Evolutionary conservation across 35 echinoderm and acorn worm species (phyloP), one percentile per base, ranked within the genome.

Genomic region (Apostichopus japonicus): DNA sequence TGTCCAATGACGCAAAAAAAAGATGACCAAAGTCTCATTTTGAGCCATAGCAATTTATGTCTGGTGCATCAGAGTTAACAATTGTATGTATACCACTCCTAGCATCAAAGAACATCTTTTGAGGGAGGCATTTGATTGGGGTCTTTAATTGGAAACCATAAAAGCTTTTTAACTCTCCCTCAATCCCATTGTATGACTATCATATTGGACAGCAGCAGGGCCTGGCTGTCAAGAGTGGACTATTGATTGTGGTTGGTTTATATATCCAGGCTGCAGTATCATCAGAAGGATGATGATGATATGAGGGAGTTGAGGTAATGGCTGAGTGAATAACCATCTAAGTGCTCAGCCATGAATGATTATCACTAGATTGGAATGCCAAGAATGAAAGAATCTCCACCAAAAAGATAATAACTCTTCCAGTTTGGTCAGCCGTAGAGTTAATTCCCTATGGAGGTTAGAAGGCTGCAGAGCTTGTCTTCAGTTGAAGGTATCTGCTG

Each of bases 281-380:
- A 6, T 75, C 71, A 7, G 71, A n/a, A 14, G n/a, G 71, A 75
- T 24, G 71, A 75, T n/a, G 71, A 23, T 7, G 17, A 19, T 19
- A 67, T 44, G 33, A 44, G 33, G 33, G 33, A 44, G 2, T 44
- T 44, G 33, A 44, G 33, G 71, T 75, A 75, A 75, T 75, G 71
- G 71, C 21, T 75, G 71, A 23, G 22, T 75, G 71, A 84, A 58
- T 19, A 84, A 17, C 54, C 81, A 84, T 57, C 81, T 57, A 57
- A 84, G 56, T 84, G 55, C 81, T 57, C 54, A 59, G 81, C 81
- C 55, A 14, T 84, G 81, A 84, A 84, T 57, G 54, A 58, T 58
- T 84, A 84, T 84, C 54, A 57, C 57, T 54, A 57, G 81, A 84
- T 62, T 84, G 81, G 81, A 84, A 84, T 84, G 81, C 55, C 4